These are phyloP conservation scores for Peromyscus leucopus DNA, from an alignment of 2,113 vertebrate species.

Conservation along the genomic window DNA sequence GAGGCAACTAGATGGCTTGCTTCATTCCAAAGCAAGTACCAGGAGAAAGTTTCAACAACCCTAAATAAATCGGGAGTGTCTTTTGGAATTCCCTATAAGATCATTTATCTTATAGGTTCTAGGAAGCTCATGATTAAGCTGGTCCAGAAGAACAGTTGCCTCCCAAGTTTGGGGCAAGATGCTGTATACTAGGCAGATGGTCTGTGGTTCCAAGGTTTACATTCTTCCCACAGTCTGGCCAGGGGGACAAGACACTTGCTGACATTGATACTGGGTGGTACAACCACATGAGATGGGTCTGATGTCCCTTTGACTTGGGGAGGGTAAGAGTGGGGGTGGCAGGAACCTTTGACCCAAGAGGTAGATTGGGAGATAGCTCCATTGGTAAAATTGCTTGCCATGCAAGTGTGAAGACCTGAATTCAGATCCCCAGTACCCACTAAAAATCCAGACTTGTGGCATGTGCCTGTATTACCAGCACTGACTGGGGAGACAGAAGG, in stretches of 20 bases:
- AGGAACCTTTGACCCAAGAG: background rate
- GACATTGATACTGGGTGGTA: background rate
- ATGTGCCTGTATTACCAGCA: background rate
- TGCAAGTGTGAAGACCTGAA: background rate
- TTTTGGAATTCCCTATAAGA: background rate
- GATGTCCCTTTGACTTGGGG: background rate
- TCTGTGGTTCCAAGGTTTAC: accelerated
- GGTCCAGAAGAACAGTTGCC: background rate
- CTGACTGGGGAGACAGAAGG: background rate
- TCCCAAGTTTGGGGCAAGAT: background rate
- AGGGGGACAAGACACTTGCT: accelerated
- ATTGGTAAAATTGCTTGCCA: background rate
- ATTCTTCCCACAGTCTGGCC: background rate
- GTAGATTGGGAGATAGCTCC: background rate
- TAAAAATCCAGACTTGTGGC: too few species aligned
- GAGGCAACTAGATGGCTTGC: background rate
- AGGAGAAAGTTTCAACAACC: constrained; percentile 52
- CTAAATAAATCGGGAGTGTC: constrained; percentile 63
- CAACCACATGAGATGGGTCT: accelerated
- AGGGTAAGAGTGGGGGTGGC: accelerated
- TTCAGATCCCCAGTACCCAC: background rate
- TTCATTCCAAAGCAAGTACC: constrained; percentile 38
- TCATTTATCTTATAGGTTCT: background rate
- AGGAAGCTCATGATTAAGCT: background rate
- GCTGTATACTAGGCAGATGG: accelerated